Evolutionary conservation across 2,113 vertebrate genomes (phyloP).

Genomic region (Turdus rufiventris): DNA sequence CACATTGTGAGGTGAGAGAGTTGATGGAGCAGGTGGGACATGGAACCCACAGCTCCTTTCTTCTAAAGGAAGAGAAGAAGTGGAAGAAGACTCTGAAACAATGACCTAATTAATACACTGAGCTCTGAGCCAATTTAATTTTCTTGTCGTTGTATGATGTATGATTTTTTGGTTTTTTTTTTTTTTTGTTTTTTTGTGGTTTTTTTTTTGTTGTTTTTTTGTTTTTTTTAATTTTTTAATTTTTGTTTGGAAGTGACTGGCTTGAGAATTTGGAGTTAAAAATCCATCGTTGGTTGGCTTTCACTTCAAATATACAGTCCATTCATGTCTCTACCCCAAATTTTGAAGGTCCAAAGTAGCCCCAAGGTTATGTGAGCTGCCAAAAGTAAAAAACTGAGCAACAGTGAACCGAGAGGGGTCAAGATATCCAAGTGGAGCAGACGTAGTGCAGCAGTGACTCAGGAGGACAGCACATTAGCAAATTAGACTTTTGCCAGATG

Average conservation of each 20-base stretch:
- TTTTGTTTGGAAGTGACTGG: background rate
- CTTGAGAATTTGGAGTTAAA: background rate
- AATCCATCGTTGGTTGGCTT: background rate
- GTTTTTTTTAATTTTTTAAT: too few relatives aligned
- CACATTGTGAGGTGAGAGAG: background rate
- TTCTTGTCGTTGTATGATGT: background rate
- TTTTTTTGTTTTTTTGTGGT: background rate
- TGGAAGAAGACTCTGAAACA: background rate
- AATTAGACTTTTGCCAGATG: conserved; percentile 68
- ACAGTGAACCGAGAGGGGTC: conserved; percentile 16
- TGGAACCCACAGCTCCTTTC: background rate
- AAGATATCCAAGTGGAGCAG: conserved; percentile 50
- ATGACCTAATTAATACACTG: background rate
- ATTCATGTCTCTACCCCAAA: background rate
- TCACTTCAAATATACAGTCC: background rate
- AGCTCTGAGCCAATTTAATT: background rate
- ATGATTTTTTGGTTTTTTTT: too few relatives aligned
- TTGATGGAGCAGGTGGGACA: background rate
- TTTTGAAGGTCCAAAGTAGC: background rate
- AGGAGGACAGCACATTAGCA: conserved; percentile 63
- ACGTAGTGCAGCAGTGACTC: conserved; percentile 41
- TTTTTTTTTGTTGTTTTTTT: too few relatives aligned
- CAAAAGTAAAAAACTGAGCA: conserved; percentile 17
- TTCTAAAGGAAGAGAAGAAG: background rate
- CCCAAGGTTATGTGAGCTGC: background rate